A percentile compares a stretch with the other conserved stretches of the same genome.
Evolutionary conservation across 92 coral and sea anemone genomes (phyloP).

Genomic region (Zoanthus sansibaricus): DNA sequence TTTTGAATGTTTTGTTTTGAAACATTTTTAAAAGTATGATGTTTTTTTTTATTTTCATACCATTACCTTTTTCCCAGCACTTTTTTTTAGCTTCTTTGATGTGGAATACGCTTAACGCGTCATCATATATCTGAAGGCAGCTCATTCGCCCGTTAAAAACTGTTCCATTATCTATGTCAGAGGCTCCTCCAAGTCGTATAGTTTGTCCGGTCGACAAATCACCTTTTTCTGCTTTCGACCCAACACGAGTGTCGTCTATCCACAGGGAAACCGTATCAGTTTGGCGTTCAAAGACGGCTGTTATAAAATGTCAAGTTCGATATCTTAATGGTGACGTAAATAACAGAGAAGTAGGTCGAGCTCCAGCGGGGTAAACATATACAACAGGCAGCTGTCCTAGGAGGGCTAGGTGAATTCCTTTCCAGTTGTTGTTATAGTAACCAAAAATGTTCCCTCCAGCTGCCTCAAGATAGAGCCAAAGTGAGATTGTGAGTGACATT

Average conservation of each 20-base stretch:
- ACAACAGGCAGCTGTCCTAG: not conserved
- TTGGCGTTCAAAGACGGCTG: not conserved
- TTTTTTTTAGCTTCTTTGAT: conserved; percentile 7
- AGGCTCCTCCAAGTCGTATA: conserved; percentile 34
- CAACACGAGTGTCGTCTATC: not conserved
- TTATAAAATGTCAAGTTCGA: conserved; percentile 4
- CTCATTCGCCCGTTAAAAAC: conserved; percentile 29
- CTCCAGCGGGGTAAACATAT: not conserved
- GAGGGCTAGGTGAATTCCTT: not conserved
- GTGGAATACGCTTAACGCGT: conserved; percentile 15
- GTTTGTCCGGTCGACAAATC: not conserved
- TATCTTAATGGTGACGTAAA: not conserved
- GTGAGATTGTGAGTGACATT: conserved; percentile 3
- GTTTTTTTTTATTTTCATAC: no score
- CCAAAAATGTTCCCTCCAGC: conserved; percentile 22
- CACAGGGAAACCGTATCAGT: not conserved
- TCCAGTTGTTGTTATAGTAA: not conserved
- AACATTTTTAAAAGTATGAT: no score
- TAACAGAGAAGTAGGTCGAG: not conserved
- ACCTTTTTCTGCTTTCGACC: not conserved
- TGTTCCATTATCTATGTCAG: no score
- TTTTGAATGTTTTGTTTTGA: no score
- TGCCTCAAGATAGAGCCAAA: conserved; percentile 31
- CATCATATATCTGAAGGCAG: conserved; percentile 28
- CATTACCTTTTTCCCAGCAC: conserved; percentile 34